phyloP scores from a whole-genome alignment of 2,888 invertebrate species.

The Lasioglossum zephyrum region DNA sequence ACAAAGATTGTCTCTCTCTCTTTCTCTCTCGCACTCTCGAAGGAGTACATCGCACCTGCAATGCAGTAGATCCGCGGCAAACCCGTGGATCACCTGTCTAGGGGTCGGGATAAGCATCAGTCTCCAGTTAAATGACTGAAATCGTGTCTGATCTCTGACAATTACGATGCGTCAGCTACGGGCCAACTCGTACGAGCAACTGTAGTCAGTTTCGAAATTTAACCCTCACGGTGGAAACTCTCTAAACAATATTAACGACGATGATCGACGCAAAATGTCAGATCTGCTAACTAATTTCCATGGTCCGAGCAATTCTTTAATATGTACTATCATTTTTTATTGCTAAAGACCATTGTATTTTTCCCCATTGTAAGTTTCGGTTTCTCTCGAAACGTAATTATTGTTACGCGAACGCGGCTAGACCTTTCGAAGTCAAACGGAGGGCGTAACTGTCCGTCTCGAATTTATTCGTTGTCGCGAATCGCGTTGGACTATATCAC shows the following conservation, averaged over 20 bases:
- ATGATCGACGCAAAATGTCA: background rate
- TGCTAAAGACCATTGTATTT: background rate
- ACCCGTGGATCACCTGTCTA: constrained; percentile 34
- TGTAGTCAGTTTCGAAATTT: background rate
- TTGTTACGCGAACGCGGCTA: no score
- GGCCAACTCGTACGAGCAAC: background rate
- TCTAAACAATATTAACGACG: background rate
- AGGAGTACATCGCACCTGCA: constrained; percentile 45
- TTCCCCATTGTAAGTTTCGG: background rate
- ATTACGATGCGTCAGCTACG: constrained; percentile 3
- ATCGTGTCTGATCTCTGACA: constrained; percentile 18
- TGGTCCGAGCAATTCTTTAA: no score
- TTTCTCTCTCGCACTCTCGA: constrained; percentile 3
- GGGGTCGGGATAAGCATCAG: constrained; percentile 18
- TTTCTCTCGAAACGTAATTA: constrained; percentile 18
- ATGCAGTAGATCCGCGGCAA: constrained; percentile 48
- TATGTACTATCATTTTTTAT: background rate
- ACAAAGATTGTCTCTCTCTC: background rate
- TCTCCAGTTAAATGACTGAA: constrained; percentile 6
- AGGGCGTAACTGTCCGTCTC: no score
- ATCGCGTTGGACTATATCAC: no score
- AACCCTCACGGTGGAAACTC: background rate
- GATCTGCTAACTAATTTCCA: background rate
- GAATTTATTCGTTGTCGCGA: no score
- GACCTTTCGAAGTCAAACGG: no score